Evolutionary conservation across 2,797 vertebrate species (phyloP).

Genomic region (Silurus lanzhouensis): DNA sequence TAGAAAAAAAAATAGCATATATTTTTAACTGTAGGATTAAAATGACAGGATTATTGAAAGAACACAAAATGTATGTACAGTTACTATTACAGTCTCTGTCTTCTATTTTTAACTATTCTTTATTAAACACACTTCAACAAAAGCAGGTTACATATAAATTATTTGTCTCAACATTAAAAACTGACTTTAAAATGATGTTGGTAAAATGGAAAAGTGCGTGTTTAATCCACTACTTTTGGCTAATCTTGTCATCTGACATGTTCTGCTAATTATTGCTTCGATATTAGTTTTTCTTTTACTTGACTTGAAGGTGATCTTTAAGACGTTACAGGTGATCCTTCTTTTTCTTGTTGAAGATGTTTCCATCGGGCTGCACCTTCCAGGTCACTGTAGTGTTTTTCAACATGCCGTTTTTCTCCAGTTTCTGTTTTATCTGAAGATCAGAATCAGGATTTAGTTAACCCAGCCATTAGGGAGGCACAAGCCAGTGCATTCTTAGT

Average conservation of each 20-base stretch:
- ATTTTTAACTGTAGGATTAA: no score
- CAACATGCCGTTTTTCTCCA: neutral
- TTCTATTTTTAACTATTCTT: no score
- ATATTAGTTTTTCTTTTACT: neutral
- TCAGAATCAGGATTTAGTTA: neutral
- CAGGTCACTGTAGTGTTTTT: slow-evolving; percentile 12
- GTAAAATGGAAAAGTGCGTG: neutral
- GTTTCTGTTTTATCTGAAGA: neutral
- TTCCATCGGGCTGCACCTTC: neutral
- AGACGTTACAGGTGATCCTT: neutral
- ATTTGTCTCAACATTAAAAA: no score
- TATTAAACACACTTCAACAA: no score
- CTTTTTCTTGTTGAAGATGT: slow-evolving; percentile 3
- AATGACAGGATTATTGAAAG: no score
- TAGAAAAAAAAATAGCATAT: no score
- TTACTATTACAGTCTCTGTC: no score
- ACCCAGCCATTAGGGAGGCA: no score
- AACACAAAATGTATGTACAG: no score
- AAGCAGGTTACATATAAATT: no score
- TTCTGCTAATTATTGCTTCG: neutral
- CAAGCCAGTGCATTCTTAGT: no score
- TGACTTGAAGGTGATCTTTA: neutral
- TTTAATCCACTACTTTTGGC: neutral
- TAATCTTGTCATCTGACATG: neutral
- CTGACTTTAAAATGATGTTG: no score